Percentiles rank a stretch among this genome's conserved stretches.
These are phyloP conservation scores for Drosophila bipectinata DNA, from an alignment of 1,140 invertebrate species.

Conservation along the genomic window DNA sequence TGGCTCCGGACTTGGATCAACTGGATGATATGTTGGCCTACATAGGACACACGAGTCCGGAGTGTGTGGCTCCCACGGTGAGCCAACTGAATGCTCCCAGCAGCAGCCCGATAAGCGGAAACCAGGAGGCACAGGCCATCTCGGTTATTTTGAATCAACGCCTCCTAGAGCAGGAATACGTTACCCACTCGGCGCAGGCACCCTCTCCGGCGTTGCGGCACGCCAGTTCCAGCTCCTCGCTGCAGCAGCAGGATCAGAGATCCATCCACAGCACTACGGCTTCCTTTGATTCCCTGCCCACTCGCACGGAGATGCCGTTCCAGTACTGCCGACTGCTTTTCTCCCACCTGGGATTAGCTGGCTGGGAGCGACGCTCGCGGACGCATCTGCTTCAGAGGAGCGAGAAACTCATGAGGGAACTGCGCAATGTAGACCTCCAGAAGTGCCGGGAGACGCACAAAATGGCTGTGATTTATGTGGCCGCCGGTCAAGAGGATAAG, in stretches of 20 bases:
- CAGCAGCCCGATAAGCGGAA: conserved; percentile 87
- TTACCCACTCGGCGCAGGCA: conserved; percentile 84
- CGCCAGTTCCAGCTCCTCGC: conserved; percentile 41
- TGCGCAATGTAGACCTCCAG: conserved; percentile 96
- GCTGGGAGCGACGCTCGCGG: conserved; percentile 93
- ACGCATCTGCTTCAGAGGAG: conserved; percentile 95
- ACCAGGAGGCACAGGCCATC: conserved; percentile 92
- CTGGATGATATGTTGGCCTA: conserved; percentile 96
- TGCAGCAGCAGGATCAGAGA: conserved; percentile 64
- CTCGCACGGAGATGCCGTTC: conserved; percentile 85
- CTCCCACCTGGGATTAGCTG: conserved; percentile 94
- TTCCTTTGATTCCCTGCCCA: conserved; percentile 74
- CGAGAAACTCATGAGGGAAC: conserved; percentile 94
- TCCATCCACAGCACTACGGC: conserved; percentile 60
- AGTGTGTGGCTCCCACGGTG: conserved; percentile 91
- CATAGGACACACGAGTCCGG: conserved; percentile 95
- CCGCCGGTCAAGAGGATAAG: conserved; percentile 98
- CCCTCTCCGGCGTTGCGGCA: conserved; percentile 43
- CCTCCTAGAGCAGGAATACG: conserved; percentile 90
- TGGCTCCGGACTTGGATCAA: conserved; percentile 95
- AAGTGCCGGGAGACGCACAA: conserved; percentile 98
- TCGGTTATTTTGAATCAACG: conserved; percentile 92
- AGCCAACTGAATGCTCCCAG: conserved; percentile 89
- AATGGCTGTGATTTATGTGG: conserved; percentile 99
- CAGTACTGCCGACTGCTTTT: conserved; percentile 94